Base-by-base conservation (phyloP, 1,140 invertebrate genomes). In the Drosophila jambulina region DNA sequence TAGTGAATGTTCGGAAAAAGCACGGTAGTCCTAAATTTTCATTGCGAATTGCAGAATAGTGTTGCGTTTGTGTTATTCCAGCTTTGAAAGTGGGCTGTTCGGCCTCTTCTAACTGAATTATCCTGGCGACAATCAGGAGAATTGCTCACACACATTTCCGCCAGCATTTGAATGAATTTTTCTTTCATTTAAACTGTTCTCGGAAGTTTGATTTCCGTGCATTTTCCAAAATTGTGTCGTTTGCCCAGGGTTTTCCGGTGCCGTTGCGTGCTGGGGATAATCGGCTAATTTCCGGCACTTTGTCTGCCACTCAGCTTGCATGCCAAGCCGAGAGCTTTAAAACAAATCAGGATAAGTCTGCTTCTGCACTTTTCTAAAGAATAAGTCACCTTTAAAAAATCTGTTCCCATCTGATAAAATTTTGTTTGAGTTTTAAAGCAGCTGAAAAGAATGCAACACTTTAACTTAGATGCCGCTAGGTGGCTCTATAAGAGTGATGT, bases 201-300 rank as follows among this genome's bases (percentile, higher is more conserved):
- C 84, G 84, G 80, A 88, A 78, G 88, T 88, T 88, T 59, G 58
- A 88, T 88, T 87, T 88, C 79, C 76, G 67, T 65, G 36, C 68
- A 29, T 53, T 75, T 29, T 60, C 27, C 48, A 48, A 29, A 75
- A 71, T 65, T 25, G 21, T 13, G 27, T 13, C 48, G 27, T 34
- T 40, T 40, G 53, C 34, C 21, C 19, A 32, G 51, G 49, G 34
- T 53, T 69, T 57, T 56, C 32, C 71, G 48, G 34, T 23, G 32
- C 10, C 29, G 53, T 49, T 40, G 42, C 34, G 56, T 60, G 29
- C 36, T 51, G 34, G 38, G 59, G 65, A 72, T 82, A 88, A 88
- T 75, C 72, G 74, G 19, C 65, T 68, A 74, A 90, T 88, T 88
- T 88, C 85, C 84, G 85, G 77, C 74, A 68, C 72, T 84, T 84